Evolutionary conservation across 2,113 vertebrate species (phyloP).

Genomic region (Bungarus multicinctus): DNA sequence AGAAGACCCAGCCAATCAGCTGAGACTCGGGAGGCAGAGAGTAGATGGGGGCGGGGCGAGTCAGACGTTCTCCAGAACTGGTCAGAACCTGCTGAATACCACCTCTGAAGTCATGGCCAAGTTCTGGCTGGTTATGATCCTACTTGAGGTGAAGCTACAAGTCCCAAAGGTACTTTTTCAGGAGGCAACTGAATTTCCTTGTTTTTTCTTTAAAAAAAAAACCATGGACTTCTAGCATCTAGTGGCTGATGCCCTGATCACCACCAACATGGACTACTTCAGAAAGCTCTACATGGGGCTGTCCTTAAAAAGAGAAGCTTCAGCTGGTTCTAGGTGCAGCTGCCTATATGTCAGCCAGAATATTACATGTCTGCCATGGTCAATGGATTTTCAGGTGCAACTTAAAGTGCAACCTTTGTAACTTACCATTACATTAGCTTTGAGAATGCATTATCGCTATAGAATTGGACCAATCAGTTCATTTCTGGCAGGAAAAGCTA

Average conservation of each 20-base stretch:
- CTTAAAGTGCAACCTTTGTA: neutral
- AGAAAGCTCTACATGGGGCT: neutral
- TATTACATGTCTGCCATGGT: neutral
- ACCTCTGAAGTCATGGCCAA: neutral
- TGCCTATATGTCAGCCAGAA: neutral
- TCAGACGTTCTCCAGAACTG: too few relatives aligned
- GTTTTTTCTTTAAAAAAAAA: too few relatives aligned
- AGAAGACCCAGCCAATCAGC: too few relatives aligned
- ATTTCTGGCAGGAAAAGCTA: neutral
- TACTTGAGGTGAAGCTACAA: neutral
- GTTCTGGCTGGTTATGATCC: neutral
- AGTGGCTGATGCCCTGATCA: neutral
- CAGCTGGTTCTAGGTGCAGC: neutral
- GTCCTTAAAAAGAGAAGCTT: neutral
- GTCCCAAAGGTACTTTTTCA: neutral
- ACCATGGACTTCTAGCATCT: neutral
- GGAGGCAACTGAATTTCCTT: too few relatives aligned
- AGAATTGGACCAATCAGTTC: neutral
- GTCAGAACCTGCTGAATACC: too few relatives aligned
- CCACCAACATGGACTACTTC: neutral
- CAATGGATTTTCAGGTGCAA: neutral
- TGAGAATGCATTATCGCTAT: neutral
- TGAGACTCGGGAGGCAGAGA: too few relatives aligned
- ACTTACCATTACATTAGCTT: neutral
- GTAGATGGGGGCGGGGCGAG: too few relatives aligned